Evolutionary conservation across 2,888 invertebrate genomes (phyloP), one percentile per base, ranked within the genome.

Genomic region (Heliconius ethilla): DNA sequence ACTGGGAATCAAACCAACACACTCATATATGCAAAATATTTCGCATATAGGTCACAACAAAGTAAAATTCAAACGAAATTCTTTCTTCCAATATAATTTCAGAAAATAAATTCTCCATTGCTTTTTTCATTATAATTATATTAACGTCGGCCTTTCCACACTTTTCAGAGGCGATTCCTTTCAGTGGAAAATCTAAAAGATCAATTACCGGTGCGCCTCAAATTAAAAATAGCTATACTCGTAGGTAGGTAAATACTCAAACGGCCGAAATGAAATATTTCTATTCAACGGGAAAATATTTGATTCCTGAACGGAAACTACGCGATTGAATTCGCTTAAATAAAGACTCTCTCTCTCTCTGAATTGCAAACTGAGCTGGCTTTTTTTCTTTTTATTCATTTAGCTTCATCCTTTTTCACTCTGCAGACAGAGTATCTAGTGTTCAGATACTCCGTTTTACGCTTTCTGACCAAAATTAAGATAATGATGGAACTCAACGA

Each of bases 301-400:
- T 62, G 59, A 65, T 65, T 70, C 75, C 75, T 75, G 55, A 75
- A 79, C 40, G 69, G 67, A 67, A 76, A 79, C 75, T 59, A 59
- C 59, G 72, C 72, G 75, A 79, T 72, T 78, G 40, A 78, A 65
- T 78, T 51, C 63, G 63, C 29, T 78, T 78, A 74, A 80, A 75
- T 77, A 75, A 77, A 77, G 70, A 45, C n/a, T n/a, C 22, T 59
- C 51, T 51, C 9, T 22, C 55, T 27, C 37, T 75, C 29, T 72
- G 75, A 75, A 76, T 80, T 78, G 78, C 67, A 66, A 69, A 75
- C 72, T 76, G 65, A 69, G 75, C 76, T 22, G 65, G 11, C 5
- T 11, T n/a, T 63, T 25, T 13, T 27, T 63, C 27, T 10, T 13
- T 62, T 0, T 33, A 22, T 66, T 13, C 6, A 63, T 66, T 66